Evolutionary conservation across 2,888 invertebrate genomes (phyloP), one percentile per base, ranked within the genome.

Genomic region (Luperina nickerlii): DNA sequence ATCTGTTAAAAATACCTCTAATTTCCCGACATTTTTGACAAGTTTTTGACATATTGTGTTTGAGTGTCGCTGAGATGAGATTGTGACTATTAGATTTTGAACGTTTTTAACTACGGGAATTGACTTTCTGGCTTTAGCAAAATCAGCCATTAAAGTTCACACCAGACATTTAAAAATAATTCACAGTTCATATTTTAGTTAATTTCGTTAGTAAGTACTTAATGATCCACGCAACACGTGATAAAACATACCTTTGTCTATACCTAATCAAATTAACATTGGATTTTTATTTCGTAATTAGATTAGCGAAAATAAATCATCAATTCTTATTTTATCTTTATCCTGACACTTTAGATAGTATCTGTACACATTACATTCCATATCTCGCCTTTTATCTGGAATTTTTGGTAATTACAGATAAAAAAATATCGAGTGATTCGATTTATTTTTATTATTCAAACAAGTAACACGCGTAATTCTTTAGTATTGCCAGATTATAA

Each of bases 401-500:
- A 87, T 86, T 88, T 83, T 85, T 71, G 68, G 86, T 88, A 90
- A 90, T 89, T 89, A 90, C 72, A 76, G 89, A 90, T 88, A 88
- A 89, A 83, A 82, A 81, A 75, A 70, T 82, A 83, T 78, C 79
- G 77, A 84, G 71, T 82, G 85, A 82, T 88, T 88, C 87, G 88
- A 86, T 85, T 87, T 89, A 89, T 83, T 90, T 86, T 87, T 87
- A 84, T 87, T 85, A 87, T 88, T 84, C 57, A 78, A 79, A 79
- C 83, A 82, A 83, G 85, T 90, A 87, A 91, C 91, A 91, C 72
- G 90, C 87, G 87, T 91, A 91, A 91, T 90, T 81, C 92, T 83
- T 66, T 67, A 86, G 85, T 91, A 91, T 91, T 91, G 91, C 79
- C 89, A 89, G 91, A 91, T 91, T 91, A 91, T 83, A 86, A 79